A percentile compares a stretch with the other conserved stretches of the same genome.
Conservation (phyloP, 1,140 invertebrate genomes). For the Ectropis grisescens region DNA sequence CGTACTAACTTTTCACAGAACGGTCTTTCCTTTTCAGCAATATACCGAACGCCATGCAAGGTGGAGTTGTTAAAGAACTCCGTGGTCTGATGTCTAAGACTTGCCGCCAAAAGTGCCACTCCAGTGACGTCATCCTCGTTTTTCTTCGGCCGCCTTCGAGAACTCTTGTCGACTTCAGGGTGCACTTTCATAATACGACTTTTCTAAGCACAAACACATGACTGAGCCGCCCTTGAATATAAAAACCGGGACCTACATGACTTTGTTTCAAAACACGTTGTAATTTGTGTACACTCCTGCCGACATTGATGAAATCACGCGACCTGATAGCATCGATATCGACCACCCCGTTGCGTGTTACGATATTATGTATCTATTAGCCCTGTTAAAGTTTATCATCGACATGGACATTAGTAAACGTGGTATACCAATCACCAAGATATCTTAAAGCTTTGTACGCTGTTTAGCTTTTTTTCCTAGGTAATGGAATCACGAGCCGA, state of each 20-base stretch:
- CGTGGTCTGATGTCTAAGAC: constrained; percentile 75
- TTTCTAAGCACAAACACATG: too few relatives aligned
- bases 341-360: constrained; percentile 22
- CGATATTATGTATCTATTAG: constrained; percentile 6
- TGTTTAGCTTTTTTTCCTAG: too few relatives aligned
- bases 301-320: constrained; percentile 6
- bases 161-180: constrained; percentile 23
- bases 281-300: constrained; percentile 2
- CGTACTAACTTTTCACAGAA: constrained; percentile 75
- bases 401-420: too few relatives aligned
- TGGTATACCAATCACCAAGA: too few relatives aligned
- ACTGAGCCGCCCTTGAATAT: too few relatives aligned
- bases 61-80: constrained; percentile 80
- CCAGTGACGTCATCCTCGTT: constrained; percentile 23
- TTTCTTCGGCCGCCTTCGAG: constrained; percentile 12
- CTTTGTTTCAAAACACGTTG: too few relatives aligned
- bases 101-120: constrained; percentile 66
- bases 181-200: constrained; percentile 46
- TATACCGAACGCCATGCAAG: constrained; percentile 79
- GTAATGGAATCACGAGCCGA: too few relatives aligned
- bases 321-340: constrained; percentile 34
- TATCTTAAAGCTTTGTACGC: too few relatives aligned
- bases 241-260: too few relatives aligned
- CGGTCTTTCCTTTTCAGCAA: constrained; percentile 76
- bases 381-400: constrained; percentile 1